Conservation (phyloP, 2,888 invertebrate genomes). For the Yponomeuta cagnagella region DNA sequence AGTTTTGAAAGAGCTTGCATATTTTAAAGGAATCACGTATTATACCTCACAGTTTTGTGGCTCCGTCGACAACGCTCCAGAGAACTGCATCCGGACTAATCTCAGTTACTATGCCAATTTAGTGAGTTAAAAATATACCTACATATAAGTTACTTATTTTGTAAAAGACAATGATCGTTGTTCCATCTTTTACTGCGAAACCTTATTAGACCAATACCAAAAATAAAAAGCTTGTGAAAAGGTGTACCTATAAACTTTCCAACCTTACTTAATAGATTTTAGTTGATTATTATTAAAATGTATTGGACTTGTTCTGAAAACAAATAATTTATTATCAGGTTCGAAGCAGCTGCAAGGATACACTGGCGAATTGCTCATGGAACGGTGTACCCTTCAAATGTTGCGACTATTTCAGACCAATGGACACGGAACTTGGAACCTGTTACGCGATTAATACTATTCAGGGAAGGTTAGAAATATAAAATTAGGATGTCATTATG, state of each 20-base stretch:
- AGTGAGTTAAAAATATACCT: constrained; percentile 50
- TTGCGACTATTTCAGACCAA: constrained; percentile 77
- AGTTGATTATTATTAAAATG: too few relatives aligned
- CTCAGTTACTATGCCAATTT: constrained; percentile 76
- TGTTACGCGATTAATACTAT: constrained; percentile 81
- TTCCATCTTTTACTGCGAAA: too few relatives aligned
- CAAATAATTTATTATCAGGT: constrained; percentile 41
- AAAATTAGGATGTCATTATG: not conserved
- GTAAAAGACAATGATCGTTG: too few relatives aligned
- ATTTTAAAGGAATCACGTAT: constrained; percentile 81
- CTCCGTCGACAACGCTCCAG: constrained; percentile 61
- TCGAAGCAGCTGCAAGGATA: constrained; percentile 74
- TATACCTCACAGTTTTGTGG: constrained; percentile 81
- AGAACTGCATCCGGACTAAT: constrained; percentile 74
- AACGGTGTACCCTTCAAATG: constrained; percentile 77
- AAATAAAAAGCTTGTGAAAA: too few relatives aligned
- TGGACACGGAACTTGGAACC: constrained; percentile 81
- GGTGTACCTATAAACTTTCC: too few relatives aligned
- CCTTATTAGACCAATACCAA: too few relatives aligned
- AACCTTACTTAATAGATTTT: too few relatives aligned
- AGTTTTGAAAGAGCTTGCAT: constrained; percentile 82
- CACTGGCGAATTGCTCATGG: constrained; percentile 77
- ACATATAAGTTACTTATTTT: too few relatives aligned
- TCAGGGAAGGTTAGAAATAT: constrained; percentile 67
- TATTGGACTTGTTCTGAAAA: too few relatives aligned